phyloP scores from a whole-genome alignment of 2,113 vertebrate genomes.

The Peromyscus maniculatus region DNA sequence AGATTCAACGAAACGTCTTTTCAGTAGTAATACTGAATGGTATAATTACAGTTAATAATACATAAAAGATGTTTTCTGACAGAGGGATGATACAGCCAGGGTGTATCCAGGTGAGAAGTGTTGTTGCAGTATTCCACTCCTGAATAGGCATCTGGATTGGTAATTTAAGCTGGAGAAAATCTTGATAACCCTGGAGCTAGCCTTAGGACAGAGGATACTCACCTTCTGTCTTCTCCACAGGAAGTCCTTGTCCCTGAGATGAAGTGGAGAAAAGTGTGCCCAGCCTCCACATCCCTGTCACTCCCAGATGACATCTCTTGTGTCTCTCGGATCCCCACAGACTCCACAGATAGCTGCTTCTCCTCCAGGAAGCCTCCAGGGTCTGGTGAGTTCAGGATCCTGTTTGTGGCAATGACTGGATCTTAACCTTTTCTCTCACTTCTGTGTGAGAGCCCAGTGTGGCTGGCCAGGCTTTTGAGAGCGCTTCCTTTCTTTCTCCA shows the following conservation, averaged over 20 bases:
- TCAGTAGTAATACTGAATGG: background rate
- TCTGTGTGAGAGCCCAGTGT: background rate
- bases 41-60: background rate
- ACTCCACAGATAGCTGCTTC: slow-evolving; percentile 89
- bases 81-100: background rate
- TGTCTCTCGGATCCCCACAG: slow-evolving; percentile 90
- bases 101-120: background rate
- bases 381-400: slow-evolving; percentile 76
- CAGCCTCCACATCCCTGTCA: slow-evolving; percentile 90
- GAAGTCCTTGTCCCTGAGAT: slow-evolving; percentile 93
- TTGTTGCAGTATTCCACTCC: background rate
- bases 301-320: slow-evolving; percentile 89
- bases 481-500: slow-evolving; percentile 16
- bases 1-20: background rate
- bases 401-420: background rate
- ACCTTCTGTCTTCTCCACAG: slow-evolving; percentile 73
- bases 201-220: background rate
- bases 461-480: slow-evolving; percentile 5
- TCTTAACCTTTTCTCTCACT: background rate
- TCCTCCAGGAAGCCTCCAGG: slow-evolving; percentile 89
- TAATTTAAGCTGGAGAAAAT: background rate
- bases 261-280: slow-evolving; percentile 95
- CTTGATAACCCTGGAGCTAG: background rate
- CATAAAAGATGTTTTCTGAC: background rate
- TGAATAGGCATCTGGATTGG: background rate